Percentiles rank a stretch among this genome's conserved stretches.
These are phyloP conservation scores for Idaea straminata DNA, from an alignment of 2,888 invertebrate genomes.

Conservation along the genomic window DNA sequence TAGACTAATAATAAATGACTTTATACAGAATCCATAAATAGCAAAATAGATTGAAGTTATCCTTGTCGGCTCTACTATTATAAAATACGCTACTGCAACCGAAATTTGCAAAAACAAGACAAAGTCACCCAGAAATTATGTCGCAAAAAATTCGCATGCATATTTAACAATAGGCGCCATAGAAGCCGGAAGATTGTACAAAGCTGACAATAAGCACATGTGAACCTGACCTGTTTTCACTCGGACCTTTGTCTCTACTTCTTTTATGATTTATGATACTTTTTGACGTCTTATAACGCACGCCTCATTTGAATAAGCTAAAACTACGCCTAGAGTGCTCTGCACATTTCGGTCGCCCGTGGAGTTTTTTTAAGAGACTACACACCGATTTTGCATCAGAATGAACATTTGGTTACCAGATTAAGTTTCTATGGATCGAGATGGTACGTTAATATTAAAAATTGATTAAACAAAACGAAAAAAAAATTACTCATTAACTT, in stretches of 20 bases:
- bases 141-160: conserved; percentile 69
- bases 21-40: too few species aligned
- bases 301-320: conserved; percentile 73
- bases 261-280: conserved; percentile 77
- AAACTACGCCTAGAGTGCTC: conserved; percentile 53
- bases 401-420: conserved; percentile 79
- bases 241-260: conserved; percentile 61
- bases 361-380: conserved; percentile 59
- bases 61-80: background rate
- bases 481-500: conserved; percentile 52
- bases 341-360: conserved; percentile 71
- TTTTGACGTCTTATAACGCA: conserved; percentile 75
- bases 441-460: conserved; percentile 45
- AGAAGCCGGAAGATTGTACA: conserved; percentile 76
- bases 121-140: conserved; percentile 40
- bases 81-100: background rate
- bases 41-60: background rate
- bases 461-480: conserved; percentile 59
- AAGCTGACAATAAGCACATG: conserved; percentile 71
- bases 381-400: conserved; percentile 65
- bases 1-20: too few species aligned
- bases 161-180: conserved; percentile 52
- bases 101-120: conserved; percentile 38
- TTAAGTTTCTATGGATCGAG: conserved; percentile 66
- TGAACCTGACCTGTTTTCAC: conserved; percentile 76